A percentile compares a stretch with the other conserved stretches of the same genome.
Conservation (phyloP, 2,888 invertebrate species). For the Steinernema scapterisci region DNA sequence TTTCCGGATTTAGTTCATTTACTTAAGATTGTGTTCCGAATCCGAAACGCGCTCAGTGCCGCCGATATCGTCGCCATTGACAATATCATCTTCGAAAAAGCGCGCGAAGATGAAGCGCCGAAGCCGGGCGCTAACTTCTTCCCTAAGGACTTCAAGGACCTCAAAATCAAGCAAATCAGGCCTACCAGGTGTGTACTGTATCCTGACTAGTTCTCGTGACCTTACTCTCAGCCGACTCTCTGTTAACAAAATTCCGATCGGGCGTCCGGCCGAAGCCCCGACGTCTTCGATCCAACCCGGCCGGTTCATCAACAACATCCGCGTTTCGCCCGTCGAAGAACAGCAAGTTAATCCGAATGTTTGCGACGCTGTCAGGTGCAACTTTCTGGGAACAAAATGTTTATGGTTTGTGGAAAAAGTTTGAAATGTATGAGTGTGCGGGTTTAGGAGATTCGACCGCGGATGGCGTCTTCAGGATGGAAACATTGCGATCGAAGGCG, state of each 20-base stretch:
- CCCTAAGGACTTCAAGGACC: constrained; percentile 20
- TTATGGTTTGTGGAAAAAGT: constrained; percentile 30
- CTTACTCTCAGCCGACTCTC: constrained; percentile 13
- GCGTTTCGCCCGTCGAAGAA: background rate
- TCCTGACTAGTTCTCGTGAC: background rate
- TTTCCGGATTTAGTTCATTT: background rate
- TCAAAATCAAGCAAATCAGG: constrained; percentile 9
- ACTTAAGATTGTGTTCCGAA: constrained; percentile 42
- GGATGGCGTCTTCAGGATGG: constrained; percentile 43
- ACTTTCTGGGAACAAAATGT: constrained; percentile 41
- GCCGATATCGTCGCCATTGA: constrained; percentile 45
- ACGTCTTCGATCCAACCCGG: background rate
- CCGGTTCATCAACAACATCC: background rate
- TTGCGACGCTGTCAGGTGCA: constrained; percentile 43
- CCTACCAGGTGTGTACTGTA: constrained; percentile 1
- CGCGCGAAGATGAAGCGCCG: constrained; percentile 3
- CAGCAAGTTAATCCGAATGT: background rate
- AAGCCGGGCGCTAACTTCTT: background rate
- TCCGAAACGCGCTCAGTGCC: constrained; percentile 41
- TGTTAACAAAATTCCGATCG: constrained; percentile 1
- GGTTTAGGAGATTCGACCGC: constrained; percentile 40
- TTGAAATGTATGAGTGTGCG: background rate
- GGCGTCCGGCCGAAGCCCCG: background rate
- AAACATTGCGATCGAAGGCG: constrained; percentile 42
- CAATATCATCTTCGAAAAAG: constrained; percentile 37